Conservation (phyloP, 2,888 invertebrate genomes). For the Cenopis cana region DNA sequence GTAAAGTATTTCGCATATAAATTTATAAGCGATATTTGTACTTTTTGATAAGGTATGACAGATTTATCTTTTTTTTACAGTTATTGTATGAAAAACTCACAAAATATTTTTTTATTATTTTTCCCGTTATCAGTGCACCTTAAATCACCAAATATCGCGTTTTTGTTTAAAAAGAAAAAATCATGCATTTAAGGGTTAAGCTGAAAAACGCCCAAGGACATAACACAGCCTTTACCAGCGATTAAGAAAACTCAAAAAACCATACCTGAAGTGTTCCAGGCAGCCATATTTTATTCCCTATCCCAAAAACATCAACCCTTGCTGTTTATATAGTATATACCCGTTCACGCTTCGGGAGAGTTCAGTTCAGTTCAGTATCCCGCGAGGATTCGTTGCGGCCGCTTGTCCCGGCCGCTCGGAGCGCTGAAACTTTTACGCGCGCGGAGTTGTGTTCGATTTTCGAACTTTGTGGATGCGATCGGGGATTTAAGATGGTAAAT, state of each 20-base stretch:
- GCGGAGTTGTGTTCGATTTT: conserved; percentile 24
- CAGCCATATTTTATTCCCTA: not conserved
- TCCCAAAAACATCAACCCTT: conserved; percentile 40
- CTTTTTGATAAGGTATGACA: no score
- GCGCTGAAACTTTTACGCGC: conserved; percentile 49
- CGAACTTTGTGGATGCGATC: conserved; percentile 37
- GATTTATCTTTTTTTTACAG: no score
- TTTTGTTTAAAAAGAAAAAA: no score
- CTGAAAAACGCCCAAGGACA: not conserved
- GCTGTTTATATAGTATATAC: conserved; percentile 56
- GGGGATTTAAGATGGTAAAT: conserved; percentile 36
- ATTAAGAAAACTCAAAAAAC: not conserved
- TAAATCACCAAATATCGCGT: no score
- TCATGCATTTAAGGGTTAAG: no score
- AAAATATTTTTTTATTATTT: no score
- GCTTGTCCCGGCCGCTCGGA: conserved; percentile 50
- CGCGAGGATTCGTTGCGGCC: conserved; percentile 62
- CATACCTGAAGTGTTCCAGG: not conserved
- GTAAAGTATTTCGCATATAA: no score
- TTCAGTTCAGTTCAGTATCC: conserved; percentile 59
- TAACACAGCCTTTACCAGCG: not conserved
- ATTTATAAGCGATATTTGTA: no score
- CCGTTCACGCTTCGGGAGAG: conserved; percentile 35
- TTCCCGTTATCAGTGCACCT: no score
- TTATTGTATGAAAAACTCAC: no score